A percentile compares a stretch with the other conserved stretches of the same genome.
Conservation (phyloP, 2,113 vertebrate species). For the Apodemus speciosus region DNA sequence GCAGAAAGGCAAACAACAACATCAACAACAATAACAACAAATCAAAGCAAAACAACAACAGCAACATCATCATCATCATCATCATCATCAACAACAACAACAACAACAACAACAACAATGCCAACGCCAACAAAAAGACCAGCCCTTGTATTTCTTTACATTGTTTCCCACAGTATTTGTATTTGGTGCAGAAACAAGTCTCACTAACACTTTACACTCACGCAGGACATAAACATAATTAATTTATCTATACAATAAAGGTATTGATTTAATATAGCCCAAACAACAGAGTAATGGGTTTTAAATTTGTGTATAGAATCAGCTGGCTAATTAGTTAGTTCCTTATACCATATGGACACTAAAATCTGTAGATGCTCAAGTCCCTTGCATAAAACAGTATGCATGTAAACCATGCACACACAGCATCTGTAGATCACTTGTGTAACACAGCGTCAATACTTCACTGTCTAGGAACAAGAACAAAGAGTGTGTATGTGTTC, state of each 20-base stretch:
- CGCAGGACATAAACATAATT: neutral
- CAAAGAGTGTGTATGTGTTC: neutral
- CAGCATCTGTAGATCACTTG: neutral
- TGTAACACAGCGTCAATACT: neutral
- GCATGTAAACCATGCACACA: too few relatives aligned
- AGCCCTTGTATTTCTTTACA: too few relatives aligned
- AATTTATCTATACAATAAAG: neutral
- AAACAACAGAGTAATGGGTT: neutral
- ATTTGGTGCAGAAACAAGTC: neutral
- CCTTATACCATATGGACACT: neutral
- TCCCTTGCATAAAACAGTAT: neutral
- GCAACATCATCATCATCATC: too few relatives aligned
- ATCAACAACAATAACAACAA: neutral
- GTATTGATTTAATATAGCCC: neutral
- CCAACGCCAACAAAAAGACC: neutral
- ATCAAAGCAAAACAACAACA: neutral
- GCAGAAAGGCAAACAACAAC: neutral
- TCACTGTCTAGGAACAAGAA: neutral
- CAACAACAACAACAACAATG: neutral
- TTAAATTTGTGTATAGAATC: neutral
- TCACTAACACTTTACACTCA: neutral
- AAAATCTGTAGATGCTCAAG: neutral
- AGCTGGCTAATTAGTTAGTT: neutral
- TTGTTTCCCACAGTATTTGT: neutral
- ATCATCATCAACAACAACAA: too few relatives aligned